These are phyloP conservation scores for Halichoerus grypus DNA, from an alignment of 2,113 vertebrate species.

Conservation along the genomic window DNA sequence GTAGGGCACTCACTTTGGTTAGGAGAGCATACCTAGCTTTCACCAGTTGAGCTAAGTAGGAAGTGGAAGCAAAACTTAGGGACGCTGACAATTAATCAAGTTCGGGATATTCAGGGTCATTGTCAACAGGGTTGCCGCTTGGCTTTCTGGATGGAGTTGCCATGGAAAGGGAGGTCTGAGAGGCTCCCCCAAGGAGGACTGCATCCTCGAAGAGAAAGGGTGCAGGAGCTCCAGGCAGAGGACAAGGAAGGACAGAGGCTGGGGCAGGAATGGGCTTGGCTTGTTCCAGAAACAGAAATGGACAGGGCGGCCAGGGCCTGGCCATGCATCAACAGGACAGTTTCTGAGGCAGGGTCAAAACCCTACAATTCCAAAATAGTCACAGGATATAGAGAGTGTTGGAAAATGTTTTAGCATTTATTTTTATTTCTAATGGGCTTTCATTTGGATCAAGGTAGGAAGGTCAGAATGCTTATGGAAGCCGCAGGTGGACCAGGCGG, in stretches of 20 bases:
- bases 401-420: neutral
- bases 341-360: no score
- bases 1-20: neutral
- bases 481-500: no score
- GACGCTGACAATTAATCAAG: neutral
- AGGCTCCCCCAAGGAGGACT: neutral
- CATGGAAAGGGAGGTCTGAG: fast-evolving
- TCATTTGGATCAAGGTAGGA: neutral
- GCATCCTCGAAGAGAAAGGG: no score
- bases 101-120: neutral
- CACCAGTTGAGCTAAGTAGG: neutral
- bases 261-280: neutral
- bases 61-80: neutral
- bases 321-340: fast-evolving
- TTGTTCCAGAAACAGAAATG: neutral
- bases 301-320: neutral
- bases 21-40: neutral
- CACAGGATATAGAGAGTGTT: neutral
- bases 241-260: neutral
- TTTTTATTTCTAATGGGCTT: neutral
- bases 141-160: neutral
- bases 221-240: neutral
- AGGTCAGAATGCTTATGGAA: neutral
- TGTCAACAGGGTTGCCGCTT: no score
- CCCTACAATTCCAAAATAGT: neutral